A percentile compares a stretch with the other conserved stretches of the same genome.
Evolutionary conservation across 2,888 invertebrate genomes (phyloP).

Genomic region (Pandemis heparana): DNA sequence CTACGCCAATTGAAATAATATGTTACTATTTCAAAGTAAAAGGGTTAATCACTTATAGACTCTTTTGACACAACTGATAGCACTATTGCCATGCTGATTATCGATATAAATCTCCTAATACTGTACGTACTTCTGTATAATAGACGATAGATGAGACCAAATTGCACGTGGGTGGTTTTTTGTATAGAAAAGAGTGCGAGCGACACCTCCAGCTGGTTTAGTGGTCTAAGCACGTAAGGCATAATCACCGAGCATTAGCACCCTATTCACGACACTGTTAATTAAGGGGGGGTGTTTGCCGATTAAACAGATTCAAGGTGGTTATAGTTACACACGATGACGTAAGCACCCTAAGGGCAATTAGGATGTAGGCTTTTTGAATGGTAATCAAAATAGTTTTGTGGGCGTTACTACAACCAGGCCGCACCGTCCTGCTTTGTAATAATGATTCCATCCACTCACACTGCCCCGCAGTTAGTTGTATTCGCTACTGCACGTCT

Average conservation of each 20-base stretch:
- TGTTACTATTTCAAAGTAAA: too few relatives aligned
- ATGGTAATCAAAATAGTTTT: neutral
- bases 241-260: constrained; percentile 40
- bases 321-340: constrained; percentile 13
- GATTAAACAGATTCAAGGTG: constrained; percentile 18
- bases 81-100: too few relatives aligned
- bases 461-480: too few relatives aligned
- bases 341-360: neutral
- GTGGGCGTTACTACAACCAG: neutral
- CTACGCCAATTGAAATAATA: too few relatives aligned
- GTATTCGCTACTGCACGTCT: too few relatives aligned
- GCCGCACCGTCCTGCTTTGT: too few relatives aligned
- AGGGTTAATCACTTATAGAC: too few relatives aligned
- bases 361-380: constrained; percentile 3
- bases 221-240: constrained; percentile 15
- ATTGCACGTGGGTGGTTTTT: neutral
- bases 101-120: too few relatives aligned
- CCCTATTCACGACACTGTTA: constrained; percentile 40
- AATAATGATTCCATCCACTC: too few relatives aligned
- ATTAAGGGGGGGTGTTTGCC: constrained; percentile 30
- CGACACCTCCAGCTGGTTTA: neutral
- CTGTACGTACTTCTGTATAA: too few relatives aligned
- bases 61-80: too few relatives aligned
- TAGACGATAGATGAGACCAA: too few relatives aligned
- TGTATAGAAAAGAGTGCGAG: neutral